Percentiles rank a stretch among this genome's conserved stretches.
phyloP scores from a whole-genome alignment of 2,113 vertebrate genomes.

The Alligator sinensis region DNA sequence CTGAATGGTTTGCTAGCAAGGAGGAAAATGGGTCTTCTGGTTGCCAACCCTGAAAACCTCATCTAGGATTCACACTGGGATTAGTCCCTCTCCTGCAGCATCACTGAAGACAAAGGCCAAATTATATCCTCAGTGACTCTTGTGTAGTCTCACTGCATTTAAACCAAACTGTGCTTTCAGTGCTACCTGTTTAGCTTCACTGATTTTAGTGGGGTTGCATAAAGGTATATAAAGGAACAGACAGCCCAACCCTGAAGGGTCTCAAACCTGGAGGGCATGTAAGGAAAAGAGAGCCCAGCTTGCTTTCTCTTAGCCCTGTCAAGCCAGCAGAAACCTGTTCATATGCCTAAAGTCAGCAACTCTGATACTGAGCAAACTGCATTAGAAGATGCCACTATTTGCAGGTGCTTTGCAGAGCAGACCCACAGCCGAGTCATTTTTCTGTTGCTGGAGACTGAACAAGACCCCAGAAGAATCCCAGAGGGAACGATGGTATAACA shows the following conservation, averaged over 20 bases:
- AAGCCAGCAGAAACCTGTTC: background rate
- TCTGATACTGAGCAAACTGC: background rate
- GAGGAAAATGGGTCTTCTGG: background rate
- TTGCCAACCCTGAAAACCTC: background rate
- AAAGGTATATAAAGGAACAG: background rate
- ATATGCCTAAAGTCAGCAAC: background rate
- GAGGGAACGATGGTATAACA: too few relatives aligned
- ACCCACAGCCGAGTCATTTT: background rate
- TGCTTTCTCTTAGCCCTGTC: background rate
- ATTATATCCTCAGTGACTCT: background rate
- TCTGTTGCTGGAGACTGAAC: rapidly evolving
- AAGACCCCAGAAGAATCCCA: background rate
- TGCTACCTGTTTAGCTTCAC: background rate
- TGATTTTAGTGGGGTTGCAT: background rate
- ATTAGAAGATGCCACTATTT: background rate
- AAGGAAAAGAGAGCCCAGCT: background rate
- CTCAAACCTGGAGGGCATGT: background rate
- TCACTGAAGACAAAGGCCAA: background rate
- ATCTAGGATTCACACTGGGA: background rate
- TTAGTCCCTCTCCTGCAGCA: background rate
- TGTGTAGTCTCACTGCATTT: background rate
- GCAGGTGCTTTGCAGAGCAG: background rate
- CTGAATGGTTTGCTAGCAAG: background rate
- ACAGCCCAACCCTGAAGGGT: rapidly evolving
- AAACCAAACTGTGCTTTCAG: too few relatives aligned